Percentiles rank a stretch among this genome's conserved stretches.
phyloP scores from a whole-genome alignment of 2,888 invertebrate genomes.

The Pelosia muscerda region DNA sequence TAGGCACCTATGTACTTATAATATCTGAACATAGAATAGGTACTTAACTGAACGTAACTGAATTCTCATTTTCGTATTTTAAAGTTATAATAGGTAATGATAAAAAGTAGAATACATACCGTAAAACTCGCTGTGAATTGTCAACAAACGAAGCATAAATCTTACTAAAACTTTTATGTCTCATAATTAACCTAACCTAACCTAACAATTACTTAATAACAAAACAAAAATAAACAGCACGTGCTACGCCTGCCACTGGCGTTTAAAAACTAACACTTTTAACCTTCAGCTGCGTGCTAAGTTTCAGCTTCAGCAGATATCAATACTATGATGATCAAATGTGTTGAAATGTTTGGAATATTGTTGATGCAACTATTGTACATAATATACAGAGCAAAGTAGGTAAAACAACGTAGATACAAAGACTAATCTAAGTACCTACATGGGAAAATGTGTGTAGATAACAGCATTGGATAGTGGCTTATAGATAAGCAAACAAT shows the following conservation, averaged over 20 bases:
- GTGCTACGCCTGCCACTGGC: neutral
- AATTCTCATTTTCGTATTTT: neutral
- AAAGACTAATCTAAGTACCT: too few relatives aligned
- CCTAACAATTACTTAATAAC: neutral
- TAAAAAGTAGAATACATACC: constrained; percentile 9
- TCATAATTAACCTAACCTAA: constrained; percentile 5
- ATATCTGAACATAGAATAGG: too few relatives aligned
- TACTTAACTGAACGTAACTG: too few relatives aligned
- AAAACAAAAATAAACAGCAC: neutral
- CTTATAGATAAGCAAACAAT: too few relatives aligned
- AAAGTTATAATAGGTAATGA: neutral
- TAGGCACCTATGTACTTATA: too few relatives aligned
- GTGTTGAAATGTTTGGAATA: neutral
- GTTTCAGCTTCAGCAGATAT: neutral
- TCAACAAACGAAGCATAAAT: neutral
- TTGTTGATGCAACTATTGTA: neutral
- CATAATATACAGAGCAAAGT: too few relatives aligned
- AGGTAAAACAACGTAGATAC: too few relatives aligned
- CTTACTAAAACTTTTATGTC: neutral
- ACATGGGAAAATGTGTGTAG: too few relatives aligned
- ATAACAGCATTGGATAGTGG: too few relatives aligned
- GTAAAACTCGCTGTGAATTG: neutral
- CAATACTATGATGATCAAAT: neutral
- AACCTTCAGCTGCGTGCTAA: neutral
- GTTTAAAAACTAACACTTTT: constrained; percentile 8